These are phyloP conservation scores for Zonitis immaculata DNA, from an alignment of 2,888 invertebrate genomes.

Conservation along the genomic window DNA sequence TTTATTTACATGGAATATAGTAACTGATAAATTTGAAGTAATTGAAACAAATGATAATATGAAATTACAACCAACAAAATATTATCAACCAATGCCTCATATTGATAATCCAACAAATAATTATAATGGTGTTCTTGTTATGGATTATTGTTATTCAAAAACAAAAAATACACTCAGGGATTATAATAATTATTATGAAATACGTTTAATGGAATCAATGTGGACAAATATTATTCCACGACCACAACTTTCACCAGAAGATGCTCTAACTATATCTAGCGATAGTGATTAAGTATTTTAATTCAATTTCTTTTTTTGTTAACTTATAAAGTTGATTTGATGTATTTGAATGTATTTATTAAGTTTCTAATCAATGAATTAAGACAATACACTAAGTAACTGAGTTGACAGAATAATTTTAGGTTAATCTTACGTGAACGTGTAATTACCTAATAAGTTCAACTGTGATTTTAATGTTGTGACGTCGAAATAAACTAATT, in stretches of 20 bases:
- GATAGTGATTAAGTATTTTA: constrained; percentile 13
- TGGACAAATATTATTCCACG: constrained; percentile 6
- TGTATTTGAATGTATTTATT: not conserved
- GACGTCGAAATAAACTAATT: constrained; percentile 22
- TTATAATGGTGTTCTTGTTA: constrained; percentile 38
- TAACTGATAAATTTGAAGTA: constrained; percentile 42
- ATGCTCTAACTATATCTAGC: constrained; percentile 12
- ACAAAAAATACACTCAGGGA: constrained; percentile 43
- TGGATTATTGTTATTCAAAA: constrained; percentile 37
- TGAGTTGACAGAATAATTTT: not conserved
- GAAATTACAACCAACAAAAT: constrained; percentile 35
- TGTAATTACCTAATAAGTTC: constrained; percentile 29
- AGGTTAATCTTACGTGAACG: constrained; percentile 7
- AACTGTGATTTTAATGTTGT: constrained; percentile 36
- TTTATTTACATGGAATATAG: constrained; percentile 46
- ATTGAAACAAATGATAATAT: constrained; percentile 38
- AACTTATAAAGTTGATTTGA: constrained; percentile 4
- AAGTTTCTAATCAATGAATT: no score
- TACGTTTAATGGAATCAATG: constrained; percentile 26
- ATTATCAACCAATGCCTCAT: constrained; percentile 29
- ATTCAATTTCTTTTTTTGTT: no score
- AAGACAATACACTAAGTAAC: not conserved
- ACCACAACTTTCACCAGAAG: constrained; percentile 7
- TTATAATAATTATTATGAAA: constrained; percentile 42
- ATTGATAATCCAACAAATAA: constrained; percentile 30